These are phyloP conservation scores for Sphaeridia pumilis DNA, from an alignment of 2,888 invertebrate species.

Conservation along the genomic window DNA sequence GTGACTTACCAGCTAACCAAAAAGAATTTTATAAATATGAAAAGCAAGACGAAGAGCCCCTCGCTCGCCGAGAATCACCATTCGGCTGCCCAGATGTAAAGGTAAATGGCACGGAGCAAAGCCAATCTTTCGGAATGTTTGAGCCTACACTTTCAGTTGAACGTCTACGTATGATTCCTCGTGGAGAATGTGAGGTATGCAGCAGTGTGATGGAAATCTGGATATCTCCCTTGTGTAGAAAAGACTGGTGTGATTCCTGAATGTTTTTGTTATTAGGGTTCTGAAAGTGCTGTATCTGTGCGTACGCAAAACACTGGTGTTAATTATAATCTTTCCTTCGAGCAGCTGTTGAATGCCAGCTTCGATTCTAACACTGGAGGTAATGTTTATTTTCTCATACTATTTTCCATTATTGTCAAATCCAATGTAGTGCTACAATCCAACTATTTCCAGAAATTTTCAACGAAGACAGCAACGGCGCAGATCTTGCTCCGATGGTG, in stretches of 20 bases:
- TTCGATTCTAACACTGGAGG: conserved; percentile 27
- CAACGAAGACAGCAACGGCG: neutral
- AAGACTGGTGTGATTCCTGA: neutral
- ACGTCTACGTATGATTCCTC: conserved; percentile 31
- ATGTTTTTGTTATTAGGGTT: conserved; percentile 22
- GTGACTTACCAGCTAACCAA: conserved; percentile 1
- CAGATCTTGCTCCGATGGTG: conserved; percentile 8
- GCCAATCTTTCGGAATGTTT: conserved; percentile 27
- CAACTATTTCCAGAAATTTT: neutral
- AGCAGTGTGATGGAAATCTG: neutral
- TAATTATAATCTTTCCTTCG: conserved; percentile 33
- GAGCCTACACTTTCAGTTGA: conserved; percentile 20
- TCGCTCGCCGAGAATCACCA: conserved; percentile 11
- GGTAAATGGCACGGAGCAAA: conserved; percentile 6
- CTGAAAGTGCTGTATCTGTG: conserved; percentile 30
- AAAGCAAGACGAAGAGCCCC: conserved; percentile 8
- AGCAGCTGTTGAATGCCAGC: conserved; percentile 32
- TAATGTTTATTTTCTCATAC: conserved; percentile 14
- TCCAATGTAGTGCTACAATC: neutral
- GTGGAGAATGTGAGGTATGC: conserved; percentile 35
- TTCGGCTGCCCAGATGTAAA: conserved; percentile 5
- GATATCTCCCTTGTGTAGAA: neutral
- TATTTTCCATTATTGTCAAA: too few species aligned
- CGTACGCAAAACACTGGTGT: conserved; percentile 21
- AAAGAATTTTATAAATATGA: neutral